Evolutionary conservation across 2,113 vertebrate species (phyloP), one percentile per base, ranked within the genome.

Genomic region (Sylvia atricapilla): DNA sequence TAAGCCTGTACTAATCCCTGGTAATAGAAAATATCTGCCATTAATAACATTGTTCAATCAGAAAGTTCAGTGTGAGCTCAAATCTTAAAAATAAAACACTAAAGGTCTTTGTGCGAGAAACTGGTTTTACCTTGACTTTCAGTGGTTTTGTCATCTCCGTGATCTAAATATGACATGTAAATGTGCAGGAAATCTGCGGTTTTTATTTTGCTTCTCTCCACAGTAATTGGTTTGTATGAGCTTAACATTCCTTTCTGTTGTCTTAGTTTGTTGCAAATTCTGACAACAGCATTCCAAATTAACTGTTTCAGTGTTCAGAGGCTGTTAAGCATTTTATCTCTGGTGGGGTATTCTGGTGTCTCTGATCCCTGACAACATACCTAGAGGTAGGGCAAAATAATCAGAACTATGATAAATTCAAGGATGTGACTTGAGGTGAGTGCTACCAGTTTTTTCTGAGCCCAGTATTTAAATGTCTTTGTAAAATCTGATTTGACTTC

Each of bases 211-310:
- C 3, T 62, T 74, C 11, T 77, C 6, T 53, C 22, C 9, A 4
- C 20, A 23, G 8, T 77, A 77, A 22, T 53, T 17, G 17, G 24
- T 70, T 84, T 77, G 23, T 39, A 10, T 89, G 39, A 75, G 33
- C 47, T 75, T 39, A 39, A 3, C 19, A 11, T 78, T 22, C 0
- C 0, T 37, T 91, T 24, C 11, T 13, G 2, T 50, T 67, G 56
- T 59, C 33, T 70, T 84, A 41, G n/a, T 66, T 35, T 67, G 24
- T 66, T 89, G 62, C 33, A 68, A 27, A 56, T 89, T 78, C 23
- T 56, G 30, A 21, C 28, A 53, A 23, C 55, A 46, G 46, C 13
- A 16, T 76, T 79, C 31, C 63, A n/a, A 80, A 77, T 58, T 37
- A 88, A 21, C 17, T 78, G 22, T 59, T 87, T 19, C 19, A 25